Conservation (phyloP, 2,113 vertebrate genomes). For the Tauraco erythrolophus region DNA sequence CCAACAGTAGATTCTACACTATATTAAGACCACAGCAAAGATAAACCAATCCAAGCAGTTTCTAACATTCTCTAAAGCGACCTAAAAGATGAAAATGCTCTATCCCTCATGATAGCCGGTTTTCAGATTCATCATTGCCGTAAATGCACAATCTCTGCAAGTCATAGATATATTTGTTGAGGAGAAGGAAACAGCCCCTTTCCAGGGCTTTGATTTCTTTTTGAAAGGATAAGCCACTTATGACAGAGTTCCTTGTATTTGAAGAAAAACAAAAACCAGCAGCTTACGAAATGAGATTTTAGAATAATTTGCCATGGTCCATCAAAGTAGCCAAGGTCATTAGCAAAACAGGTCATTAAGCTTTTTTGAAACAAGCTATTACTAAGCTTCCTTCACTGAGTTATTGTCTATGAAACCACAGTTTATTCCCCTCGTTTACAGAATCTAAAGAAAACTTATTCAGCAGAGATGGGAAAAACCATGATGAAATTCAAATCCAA, state of each 20-base stretch:
- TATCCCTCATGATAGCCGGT: rapidly evolving
- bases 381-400: neutral
- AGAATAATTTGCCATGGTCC: neutral
- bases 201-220: neutral
- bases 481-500: neutral
- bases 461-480: neutral
- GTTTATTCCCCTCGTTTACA: neutral
- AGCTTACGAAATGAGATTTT: neutral
- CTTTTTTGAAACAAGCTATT: neutral
- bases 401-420: neutral
- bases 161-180: neutral
- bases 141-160: neutral
- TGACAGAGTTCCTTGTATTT: neutral
- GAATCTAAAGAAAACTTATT: neutral
- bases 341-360: neutral
- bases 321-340: neutral
- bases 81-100: neutral
- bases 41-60: neutral
- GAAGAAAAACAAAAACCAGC: neutral
- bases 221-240: neutral
- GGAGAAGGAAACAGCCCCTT: neutral
- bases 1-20: neutral
- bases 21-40: neutral
- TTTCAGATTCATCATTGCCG: neutral
- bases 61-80: neutral